Conservation (phyloP, 2,797 vertebrate species). For the Sphenodon punctatus region DNA sequence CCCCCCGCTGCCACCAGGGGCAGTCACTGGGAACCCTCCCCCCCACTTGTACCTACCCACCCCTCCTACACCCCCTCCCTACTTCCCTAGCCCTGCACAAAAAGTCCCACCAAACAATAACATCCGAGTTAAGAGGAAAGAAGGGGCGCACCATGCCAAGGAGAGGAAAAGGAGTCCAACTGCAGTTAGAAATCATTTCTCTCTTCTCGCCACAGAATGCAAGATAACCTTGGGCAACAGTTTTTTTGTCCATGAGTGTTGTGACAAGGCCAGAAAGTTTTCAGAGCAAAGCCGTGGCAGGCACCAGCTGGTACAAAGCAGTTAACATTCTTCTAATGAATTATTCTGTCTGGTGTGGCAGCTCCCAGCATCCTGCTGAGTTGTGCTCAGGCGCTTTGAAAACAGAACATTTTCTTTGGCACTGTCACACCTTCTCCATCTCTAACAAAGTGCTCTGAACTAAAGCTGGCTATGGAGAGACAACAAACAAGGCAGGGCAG, state of each 20-base stretch:
- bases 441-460: slow-evolving; percentile 54
- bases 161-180: not conserved
- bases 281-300: slow-evolving; percentile 8
- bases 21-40: too few relatives aligned
- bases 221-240: not conserved
- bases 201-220: not conserved
- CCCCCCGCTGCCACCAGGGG: too few relatives aligned
- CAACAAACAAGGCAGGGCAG: slow-evolving; percentile 57
- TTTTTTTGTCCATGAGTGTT: slow-evolving; percentile 15
- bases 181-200: not conserved
- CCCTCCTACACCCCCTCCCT: too few relatives aligned
- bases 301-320: slow-evolving; percentile 43
- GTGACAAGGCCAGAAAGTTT: slow-evolving; percentile 20
- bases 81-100: too few relatives aligned
- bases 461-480: slow-evolving; percentile 42
- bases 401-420: slow-evolving; percentile 63
- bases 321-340: slow-evolving; percentile 37
- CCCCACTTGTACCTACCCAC: too few relatives aligned
- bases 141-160: not conserved
- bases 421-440: slow-evolving; percentile 27
- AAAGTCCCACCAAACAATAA: too few relatives aligned
- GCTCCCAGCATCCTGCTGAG: slow-evolving; percentile 49
- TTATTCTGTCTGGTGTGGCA: slow-evolving; percentile 19
- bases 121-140: not conserved
- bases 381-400: slow-evolving; percentile 48